These are phyloP conservation scores for Heliconius hewitsoni DNA, from an alignment of 1,140 invertebrate species.

Conservation along the genomic window DNA sequence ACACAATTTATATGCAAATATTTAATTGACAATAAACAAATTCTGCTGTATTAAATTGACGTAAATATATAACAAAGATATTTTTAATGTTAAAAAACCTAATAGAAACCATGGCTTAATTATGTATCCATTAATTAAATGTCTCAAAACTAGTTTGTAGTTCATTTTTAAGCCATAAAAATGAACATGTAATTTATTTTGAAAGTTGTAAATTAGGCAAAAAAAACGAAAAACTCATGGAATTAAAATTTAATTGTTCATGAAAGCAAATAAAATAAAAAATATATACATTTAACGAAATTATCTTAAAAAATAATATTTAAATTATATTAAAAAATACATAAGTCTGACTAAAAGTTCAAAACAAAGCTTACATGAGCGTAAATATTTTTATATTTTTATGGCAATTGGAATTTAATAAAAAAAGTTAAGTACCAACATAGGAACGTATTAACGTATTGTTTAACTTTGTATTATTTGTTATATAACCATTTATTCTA, in stretches of 20 bases:
- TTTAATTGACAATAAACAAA: constrained; percentile 72
- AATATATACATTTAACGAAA: neutral
- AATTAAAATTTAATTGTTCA: neutral
- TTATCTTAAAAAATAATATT: neutral
- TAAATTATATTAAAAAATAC: neutral
- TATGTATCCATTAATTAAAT: neutral
- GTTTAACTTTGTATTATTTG: neutral
- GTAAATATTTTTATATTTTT: neutral
- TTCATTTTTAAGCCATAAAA: no score
- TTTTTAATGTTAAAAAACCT: neutral
- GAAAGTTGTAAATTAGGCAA: neutral
- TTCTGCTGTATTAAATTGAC: constrained; percentile 60
- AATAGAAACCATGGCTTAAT: neutral
- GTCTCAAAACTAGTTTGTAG: neutral
- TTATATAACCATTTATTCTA: no score
- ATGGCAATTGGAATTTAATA: neutral
- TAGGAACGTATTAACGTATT: neutral
- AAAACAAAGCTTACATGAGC: neutral
- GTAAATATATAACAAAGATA: constrained; percentile 35
- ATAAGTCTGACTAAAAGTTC: neutral
- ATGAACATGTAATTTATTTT: neutral
- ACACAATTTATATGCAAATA: constrained; percentile 44
- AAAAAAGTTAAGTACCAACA: neutral
- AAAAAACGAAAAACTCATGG: neutral
- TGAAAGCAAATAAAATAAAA: neutral